A percentile compares a stretch with the other conserved stretches of the same genome.
Evolutionary conservation across 2,888 invertebrate genomes (phyloP).

Genomic region (Caenorhabditis sp.): DNA sequence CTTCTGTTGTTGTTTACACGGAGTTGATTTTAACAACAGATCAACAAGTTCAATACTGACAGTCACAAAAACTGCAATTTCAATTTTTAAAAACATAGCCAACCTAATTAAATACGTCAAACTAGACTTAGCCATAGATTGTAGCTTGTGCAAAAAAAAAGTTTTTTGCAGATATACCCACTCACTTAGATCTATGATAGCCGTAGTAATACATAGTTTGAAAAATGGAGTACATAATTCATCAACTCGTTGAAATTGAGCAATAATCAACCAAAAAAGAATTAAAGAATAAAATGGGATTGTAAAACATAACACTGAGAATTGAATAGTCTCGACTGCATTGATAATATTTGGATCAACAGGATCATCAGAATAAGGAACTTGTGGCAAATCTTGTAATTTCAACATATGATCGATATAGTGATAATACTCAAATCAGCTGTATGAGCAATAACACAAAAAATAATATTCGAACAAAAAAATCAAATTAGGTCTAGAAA

Average conservation of each 20-base stretch:
- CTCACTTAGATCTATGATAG: constrained; percentile 36
- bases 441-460: too few species aligned
- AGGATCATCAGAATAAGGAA: background rate
- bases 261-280: constrained; percentile 9
- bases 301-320: background rate
- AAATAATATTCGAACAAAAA: too few species aligned
- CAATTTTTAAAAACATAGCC: too few species aligned
- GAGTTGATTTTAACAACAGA: too few species aligned
- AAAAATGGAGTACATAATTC: constrained; percentile 37
- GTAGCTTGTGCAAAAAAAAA: background rate
- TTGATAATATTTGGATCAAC: background rate
- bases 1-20: too few species aligned
- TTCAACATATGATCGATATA: background rate
- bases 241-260: constrained; percentile 16
- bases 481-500: too few species aligned
- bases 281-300: constrained; percentile 11
- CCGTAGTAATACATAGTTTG: constrained; percentile 33
- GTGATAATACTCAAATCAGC: too few species aligned
- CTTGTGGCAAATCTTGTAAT: background rate
- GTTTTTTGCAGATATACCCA: background rate
- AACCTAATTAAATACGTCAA: too few species aligned
- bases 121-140: too few species aligned
- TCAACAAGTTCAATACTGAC: too few species aligned
- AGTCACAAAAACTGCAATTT: too few species aligned
- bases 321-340: background rate